Evolutionary conservation across 2,113 vertebrate species (phyloP), one percentile per base, ranked within the genome.

Genomic region (Perca flavescens): DNA sequence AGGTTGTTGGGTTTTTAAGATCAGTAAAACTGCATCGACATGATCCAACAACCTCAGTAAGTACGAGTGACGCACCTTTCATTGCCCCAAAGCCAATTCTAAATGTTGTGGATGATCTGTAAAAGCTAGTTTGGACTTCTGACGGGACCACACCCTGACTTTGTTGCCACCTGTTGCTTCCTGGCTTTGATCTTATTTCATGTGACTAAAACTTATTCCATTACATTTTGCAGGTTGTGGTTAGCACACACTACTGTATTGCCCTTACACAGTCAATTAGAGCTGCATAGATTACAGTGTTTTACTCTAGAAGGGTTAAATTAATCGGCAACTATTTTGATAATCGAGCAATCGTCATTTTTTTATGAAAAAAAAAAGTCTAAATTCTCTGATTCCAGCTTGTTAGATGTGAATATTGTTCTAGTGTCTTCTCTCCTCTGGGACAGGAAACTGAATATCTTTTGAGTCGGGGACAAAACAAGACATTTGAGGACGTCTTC

Each of bases 41-140:
- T 76, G 79, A 85, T 74, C 43, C 60, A 62, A 66, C 80, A 82
- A 61, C 68, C 28, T 43, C 57, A 21, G 28, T 76, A 52, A 22
- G 28, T 76, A 52, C 71, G 82, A 70, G 10, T 49, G 71, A 67
- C 82, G 66, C 74, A 82, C 72, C 85, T 84, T 80, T 66, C 46
- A 69, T 68, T 70, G 2, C 50, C 76, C 66, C 16, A 71, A 50
- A 82, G 70, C 66, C 16, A 21, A 15, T 49, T 50, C 25, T 80
- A 49, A 40, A 50, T 34, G 46, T 21, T 40, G 17, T 61, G 60
- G 58, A 67, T 82, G 36, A 66, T 14, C 25, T 60, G 22, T 77
- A 22, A 82, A 65, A 68, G 60, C 63, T 50, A 17, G 21, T 78
- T 49, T 79, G 63, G 84, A 62, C 67, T 22, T 47, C 61, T 22